A percentile compares a stretch with the other conserved stretches of the same genome.
Evolutionary conservation across 1,140 invertebrate genomes (phyloP).

Genomic region (Pissodes strobi): DNA sequence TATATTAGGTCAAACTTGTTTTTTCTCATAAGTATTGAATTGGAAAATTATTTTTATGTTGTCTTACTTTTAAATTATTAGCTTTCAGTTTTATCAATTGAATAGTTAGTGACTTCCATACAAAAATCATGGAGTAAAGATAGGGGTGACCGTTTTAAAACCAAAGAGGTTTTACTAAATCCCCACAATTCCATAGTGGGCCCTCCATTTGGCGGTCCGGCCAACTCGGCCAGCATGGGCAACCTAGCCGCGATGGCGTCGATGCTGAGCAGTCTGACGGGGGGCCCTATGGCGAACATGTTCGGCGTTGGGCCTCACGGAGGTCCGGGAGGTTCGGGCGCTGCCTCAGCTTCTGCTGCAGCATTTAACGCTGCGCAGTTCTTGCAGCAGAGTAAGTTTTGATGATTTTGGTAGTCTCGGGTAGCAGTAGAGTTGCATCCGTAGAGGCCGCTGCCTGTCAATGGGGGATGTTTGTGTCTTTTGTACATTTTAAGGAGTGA

Average conservation of each 20-base stretch:
- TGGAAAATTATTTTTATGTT: no score
- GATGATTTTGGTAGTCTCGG: constrained; percentile 4
- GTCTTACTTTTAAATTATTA: no score
- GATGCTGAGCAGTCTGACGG: constrained; percentile 52
- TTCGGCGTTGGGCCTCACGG: constrained; percentile 46
- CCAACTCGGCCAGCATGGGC: constrained; percentile 41
- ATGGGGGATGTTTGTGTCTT: no score
- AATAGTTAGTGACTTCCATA: no score
- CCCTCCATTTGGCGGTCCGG: constrained; percentile 42
- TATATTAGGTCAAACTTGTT: no score
- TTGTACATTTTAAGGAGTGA: no score
- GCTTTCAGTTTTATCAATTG: no score
- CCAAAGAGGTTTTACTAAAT: no score
- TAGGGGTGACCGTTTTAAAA: no score
- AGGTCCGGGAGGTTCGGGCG: constrained; percentile 48
- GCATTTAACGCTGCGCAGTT: constrained; percentile 71
- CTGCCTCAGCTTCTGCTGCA: constrained; percentile 45
- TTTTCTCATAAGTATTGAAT: no score
- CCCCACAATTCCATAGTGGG: constrained; percentile 49
- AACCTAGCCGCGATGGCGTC: constrained; percentile 54
- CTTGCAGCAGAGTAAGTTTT: constrained; percentile 76
- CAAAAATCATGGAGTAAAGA: neutral
- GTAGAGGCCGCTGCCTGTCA: no score
- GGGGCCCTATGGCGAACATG: constrained; percentile 50
- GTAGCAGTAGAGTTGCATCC: constrained; percentile 2